phyloP scores from a whole-genome alignment of 2,797 vertebrate species.

The Mycteria americana region DNA sequence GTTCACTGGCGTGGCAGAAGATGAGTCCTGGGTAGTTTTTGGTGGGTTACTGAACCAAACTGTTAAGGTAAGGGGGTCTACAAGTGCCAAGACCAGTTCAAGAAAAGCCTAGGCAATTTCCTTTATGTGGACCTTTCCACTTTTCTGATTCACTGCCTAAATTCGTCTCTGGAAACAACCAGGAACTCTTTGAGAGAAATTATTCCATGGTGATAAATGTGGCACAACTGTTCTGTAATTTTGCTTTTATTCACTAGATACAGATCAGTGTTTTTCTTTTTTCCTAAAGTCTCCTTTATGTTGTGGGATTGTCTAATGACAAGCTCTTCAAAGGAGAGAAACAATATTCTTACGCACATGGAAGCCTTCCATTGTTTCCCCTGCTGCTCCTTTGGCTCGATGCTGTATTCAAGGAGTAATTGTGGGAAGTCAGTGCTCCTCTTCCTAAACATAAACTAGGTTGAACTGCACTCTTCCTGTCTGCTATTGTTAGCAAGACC shows the following conservation, averaged over 20 bases:
- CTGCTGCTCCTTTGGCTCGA: constrained; percentile 48
- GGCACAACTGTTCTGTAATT: background rate
- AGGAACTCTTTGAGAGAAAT: background rate
- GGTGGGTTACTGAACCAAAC: background rate
- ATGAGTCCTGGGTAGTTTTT: background rate
- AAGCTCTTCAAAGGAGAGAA: constrained; percentile 31
- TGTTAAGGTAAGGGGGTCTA: background rate
- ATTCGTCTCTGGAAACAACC: background rate
- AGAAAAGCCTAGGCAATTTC: background rate
- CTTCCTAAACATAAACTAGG: constrained; percentile 71
- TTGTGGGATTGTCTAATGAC: constrained; percentile 27
- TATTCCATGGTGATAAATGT: background rate
- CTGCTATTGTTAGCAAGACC: constrained; percentile 46
- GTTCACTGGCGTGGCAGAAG: background rate
- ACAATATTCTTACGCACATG: constrained; percentile 48
- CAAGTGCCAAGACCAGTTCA: background rate
- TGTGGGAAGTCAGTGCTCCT: constrained; percentile 64
- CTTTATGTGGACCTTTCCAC: background rate
- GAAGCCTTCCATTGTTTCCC: constrained; percentile 53
- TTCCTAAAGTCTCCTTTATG: background rate
- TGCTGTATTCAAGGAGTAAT: constrained; percentile 33
- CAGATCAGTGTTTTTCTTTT: constrained; percentile 20
- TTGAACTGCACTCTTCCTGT: constrained; percentile 64
- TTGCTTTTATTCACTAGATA: constrained; percentile 34
- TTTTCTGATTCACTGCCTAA: background rate